phyloP scores from a whole-genome alignment of 2,888 invertebrate species.

The Trichopoda pennipes region DNA sequence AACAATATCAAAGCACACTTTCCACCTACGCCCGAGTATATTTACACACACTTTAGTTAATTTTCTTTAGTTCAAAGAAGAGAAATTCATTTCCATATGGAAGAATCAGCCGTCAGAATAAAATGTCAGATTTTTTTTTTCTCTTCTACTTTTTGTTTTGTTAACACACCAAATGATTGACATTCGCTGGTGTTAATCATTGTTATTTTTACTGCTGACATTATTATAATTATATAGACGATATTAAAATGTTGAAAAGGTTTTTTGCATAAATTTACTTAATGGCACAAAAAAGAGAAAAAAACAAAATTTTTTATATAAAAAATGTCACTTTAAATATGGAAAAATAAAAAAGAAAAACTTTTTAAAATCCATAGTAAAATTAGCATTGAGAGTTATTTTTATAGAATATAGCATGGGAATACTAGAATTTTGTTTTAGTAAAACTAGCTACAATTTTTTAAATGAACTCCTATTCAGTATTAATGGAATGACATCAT shows the following conservation, averaged over 20 bases:
- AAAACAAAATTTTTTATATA: neutral
- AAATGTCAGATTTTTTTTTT: no score
- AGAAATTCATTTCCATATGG: neutral
- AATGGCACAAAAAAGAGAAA: neutral
- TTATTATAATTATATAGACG: neutral
- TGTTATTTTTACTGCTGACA: neutral
- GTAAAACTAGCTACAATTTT: no score
- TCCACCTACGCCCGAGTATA: neutral
- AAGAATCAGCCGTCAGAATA: neutral
- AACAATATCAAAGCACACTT: neutral
- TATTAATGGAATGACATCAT: no score
- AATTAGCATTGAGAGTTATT: no score
- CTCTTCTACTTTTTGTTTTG: no score
- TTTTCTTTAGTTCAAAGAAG: neutral
- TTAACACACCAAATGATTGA: neutral
- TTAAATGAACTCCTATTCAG: no score
- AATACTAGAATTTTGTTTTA: no score
- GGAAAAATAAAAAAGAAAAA: no score
- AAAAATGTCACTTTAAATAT: no score
- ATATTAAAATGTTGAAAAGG: neutral
- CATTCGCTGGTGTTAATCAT: slow-evolving; percentile 17
- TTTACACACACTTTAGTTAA: neutral
- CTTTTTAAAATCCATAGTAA: no score
- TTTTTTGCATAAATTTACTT: neutral
- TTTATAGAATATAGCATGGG: no score